phyloP scores from a whole-genome alignment of 2,797 vertebrate species.

The Squalus acanthias region DNA sequence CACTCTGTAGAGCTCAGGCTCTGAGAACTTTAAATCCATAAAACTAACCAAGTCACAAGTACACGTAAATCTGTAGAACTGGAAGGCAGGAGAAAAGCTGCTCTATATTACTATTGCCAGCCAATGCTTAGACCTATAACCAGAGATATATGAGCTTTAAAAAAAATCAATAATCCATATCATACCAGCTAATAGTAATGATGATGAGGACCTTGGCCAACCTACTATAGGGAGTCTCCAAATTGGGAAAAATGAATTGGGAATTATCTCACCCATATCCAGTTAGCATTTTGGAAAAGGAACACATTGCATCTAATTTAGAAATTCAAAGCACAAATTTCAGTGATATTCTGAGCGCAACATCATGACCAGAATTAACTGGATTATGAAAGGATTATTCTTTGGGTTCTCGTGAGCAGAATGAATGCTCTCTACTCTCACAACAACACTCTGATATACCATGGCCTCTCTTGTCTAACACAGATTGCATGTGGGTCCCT shows the following conservation, averaged over 20 bases:
- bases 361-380: not conserved
- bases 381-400: not conserved
- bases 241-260: not conserved
- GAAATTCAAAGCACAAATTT: not conserved
- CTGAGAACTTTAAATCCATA: not conserved
- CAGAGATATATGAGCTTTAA: not conserved
- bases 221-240: not conserved
- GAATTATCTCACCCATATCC: not conserved
- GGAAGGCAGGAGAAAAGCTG: not conserved
- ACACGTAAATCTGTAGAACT: not conserved
- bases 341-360: not conserved
- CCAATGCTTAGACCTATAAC: not conserved
- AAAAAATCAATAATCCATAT: not conserved
- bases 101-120: not conserved
- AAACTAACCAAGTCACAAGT: not conserved
- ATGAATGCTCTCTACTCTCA: not conserved
- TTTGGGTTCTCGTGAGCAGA: not conserved
- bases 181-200: not conserved
- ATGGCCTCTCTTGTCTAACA: not conserved
- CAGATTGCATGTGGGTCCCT: not conserved
- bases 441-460: not conserved
- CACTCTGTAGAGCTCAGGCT: not conserved
- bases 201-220: not conserved
- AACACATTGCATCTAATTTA: not conserved
- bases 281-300: not conserved